Base-by-base conservation (phyloP, 2,113 vertebrate species). In the Melierax canorus region DNA sequence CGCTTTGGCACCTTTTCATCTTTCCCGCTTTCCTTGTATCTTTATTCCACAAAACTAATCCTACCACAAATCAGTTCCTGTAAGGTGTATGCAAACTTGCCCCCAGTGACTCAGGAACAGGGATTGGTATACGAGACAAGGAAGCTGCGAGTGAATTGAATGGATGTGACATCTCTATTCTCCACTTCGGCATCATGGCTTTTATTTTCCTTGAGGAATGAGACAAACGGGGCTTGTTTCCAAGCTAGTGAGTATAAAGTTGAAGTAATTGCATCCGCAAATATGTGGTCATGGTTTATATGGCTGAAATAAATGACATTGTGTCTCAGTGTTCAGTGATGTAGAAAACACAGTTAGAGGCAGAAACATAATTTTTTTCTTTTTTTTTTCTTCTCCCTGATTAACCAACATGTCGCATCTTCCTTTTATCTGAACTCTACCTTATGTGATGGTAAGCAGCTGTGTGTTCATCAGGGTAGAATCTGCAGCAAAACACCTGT, bases 161-260 rank as follows among this genome's bases (percentile, higher is more conserved):
- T 58, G 63, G 89, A 95, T 96, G 94, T 93, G 94, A 97, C 96
- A 96, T 94, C 84, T 96, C 84, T 76, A 26, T 88, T 97, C 62
- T 94, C 78, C 76, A 60, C 30, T 96, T 96, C 89, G 86, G 87
- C 71, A 1, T 94, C 97, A 90, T 10, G 74, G 81, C 12, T 96
- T 29, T 86, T 89, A 91, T 95, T 97, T 96, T 97, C 95, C 95
- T 95, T 34, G 77, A 97, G 96, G 94, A 97, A 91, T 83, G 87
- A 96, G 78, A 94, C 74, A 85, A 97, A 97, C 46, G 26, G 80
- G 74, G 74, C 53, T 96, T 91, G 81, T 95, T 97, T 97, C 95
- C 87, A 79, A 94, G 84, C 97, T 97, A 95, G 77, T 92, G 94
- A 95, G 80, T 95, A 87, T 82, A 92, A 95, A 96, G 91, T 87